Base-by-base conservation (phyloP, 2,113 vertebrate species). In the Engraulis encrasicolus region DNA sequence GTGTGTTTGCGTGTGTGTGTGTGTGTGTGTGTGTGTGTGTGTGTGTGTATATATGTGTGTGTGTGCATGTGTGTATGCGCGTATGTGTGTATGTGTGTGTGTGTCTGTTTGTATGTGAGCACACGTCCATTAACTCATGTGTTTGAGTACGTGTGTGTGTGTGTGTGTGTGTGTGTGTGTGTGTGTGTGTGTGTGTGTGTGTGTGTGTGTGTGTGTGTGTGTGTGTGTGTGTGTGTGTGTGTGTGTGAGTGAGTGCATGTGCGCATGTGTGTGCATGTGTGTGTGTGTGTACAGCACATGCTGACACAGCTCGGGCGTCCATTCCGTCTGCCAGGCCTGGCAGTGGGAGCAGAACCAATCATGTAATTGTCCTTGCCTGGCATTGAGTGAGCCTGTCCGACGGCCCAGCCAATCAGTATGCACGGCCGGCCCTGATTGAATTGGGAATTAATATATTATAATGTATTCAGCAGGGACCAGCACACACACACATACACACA, bases 341-440 rank as follows among this genome's bases (percentile, higher is more conserved):
- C 91, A 91, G 88, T 78, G 86, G 85, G 86, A 88, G 92, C 91
- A 89, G 89, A 92, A 92, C 92, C 92, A 94, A 94, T 94, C 92
- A 91, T 92, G 91, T 94, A 93, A 95, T 93, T 94, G 94, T 93
- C 92, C 93, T 95, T 94, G 93, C 91, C 92, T 93, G 92, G 91
- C 92, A 93, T 91, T 93, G 92, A 94, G 92, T 91, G 88, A 92
- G 90, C 91, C 87, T 88, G 89, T 93, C 89, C 89, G 82, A 83
- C 89, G 90, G 89, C 90, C 89, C 90, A 88, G 90, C 85, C 91
- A 89, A 89, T 91, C 90, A 93, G 93, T 93, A 92, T 91, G 91
- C 92, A 85, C 87, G 91, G 89, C 88, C 83, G 90, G 91, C 89
- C 91, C 89, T 89, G 91, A 92, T 91, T 92, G 91, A 91, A 93